Evolutionary conservation across 2,797 vertebrate genomes (phyloP), one percentile per base, ranked within the genome.

Genomic region (Toxotes lorentzi): DNA sequence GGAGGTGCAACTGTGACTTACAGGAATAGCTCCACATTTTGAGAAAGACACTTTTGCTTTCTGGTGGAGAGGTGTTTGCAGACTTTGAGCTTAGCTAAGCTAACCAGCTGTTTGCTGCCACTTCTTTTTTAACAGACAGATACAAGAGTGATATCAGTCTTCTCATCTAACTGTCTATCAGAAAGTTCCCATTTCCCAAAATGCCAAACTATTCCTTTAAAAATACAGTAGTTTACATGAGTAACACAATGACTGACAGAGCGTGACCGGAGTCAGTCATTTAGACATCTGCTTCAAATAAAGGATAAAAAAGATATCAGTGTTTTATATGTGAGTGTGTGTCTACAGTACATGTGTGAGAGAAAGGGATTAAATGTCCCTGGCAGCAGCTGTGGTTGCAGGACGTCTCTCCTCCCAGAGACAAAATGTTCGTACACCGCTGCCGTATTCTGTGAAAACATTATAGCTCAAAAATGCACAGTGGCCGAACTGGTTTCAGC

Each of bases 331-430:
- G 38, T 70, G 59, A 19, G 6, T 47, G 51, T 51, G 19, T 63
- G 14, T 67, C 24, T 14, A 32, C 7, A 23, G 30, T 68, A 21
- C 9, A 5, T 56, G 7, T 56, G 54, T 48, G 50, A 47, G 43
- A 73, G 63, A 75, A 30, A 9, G 10, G 67, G 56, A 83, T 79
- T 67, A 62, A 45, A 35, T 76, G 78, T 86, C 63, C 70, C 41
- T 81, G 78, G 73, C 45, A 53, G 53, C 10, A 27, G 58, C 62
- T 41, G 40, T 24, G 19, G 45, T 32, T 54, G 24, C 19, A 14
- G 34, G 14, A 60, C 4, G 19, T 48, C 50, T 70, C 57, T 41
- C 27, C 45, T 66, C 63, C 21, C 23, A 11, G 16, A 66, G 47
- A 38, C 23, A 19, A 70, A 53, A 63, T 19, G 34, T 57, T 70